These are phyloP conservation scores for Gobionotothen gibberifrons DNA, from an alignment of 2,797 vertebrate genomes.

Conservation along the genomic window DNA sequence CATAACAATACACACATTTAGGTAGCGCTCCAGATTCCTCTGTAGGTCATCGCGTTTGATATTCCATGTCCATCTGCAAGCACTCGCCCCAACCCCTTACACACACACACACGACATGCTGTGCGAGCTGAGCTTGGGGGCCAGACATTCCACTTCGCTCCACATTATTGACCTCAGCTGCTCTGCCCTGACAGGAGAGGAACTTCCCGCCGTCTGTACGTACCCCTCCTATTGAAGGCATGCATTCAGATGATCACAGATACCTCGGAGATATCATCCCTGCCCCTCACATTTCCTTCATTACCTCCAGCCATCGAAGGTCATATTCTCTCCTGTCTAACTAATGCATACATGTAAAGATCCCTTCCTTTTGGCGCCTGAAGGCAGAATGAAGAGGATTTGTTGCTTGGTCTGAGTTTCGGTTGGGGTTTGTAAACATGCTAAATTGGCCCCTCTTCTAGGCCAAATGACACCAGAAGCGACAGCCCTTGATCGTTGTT, in stretches of 20 bases:
- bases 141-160: constrained; percentile 56
- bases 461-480: too few species aligned
- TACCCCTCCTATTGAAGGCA: constrained; percentile 29
- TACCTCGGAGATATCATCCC: constrained; percentile 7
- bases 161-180: constrained; percentile 56
- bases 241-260: constrained; percentile 3
- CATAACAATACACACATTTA: background rate
- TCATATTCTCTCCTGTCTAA: constrained; percentile 1
- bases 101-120: constrained; percentile 16
- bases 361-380: too few species aligned
- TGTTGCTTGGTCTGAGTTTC: too few species aligned
- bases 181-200: constrained; percentile 39
- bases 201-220: constrained; percentile 24
- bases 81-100: constrained; percentile 5
- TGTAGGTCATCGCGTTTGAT: constrained; percentile 34
- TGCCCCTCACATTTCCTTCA: constrained; percentile 1
- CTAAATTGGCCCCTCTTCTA: too few species aligned
- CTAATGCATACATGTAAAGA: too few species aligned
- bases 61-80: constrained; percentile 47
- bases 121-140: constrained; percentile 2
- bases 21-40: constrained; percentile 21
- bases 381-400: too few species aligned
- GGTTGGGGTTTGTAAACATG: too few species aligned
- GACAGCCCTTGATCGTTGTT: too few species aligned
- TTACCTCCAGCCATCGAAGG: constrained; percentile 1